A percentile compares a stretch with the other conserved stretches of the same genome.
Conservation (phyloP, 2,113 vertebrate species). For the Engraulis encrasicolus region DNA sequence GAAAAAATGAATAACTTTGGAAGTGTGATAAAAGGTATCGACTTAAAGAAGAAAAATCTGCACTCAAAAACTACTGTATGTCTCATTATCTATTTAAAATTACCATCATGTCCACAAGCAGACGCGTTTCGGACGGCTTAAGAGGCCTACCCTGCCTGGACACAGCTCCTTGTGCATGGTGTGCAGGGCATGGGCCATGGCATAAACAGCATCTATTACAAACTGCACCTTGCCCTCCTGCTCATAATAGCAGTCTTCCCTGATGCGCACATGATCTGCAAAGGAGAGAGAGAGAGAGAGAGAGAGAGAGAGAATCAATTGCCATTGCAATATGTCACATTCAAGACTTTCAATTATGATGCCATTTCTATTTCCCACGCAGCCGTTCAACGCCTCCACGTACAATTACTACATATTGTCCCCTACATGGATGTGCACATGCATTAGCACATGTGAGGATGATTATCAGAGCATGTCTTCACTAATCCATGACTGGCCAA, state of each 20-base stretch:
- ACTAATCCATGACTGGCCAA: background rate
- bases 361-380: background rate
- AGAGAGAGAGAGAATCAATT: background rate
- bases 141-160: conserved; percentile 84
- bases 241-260: conserved; percentile 89
- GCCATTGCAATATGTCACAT: too few relatives aligned
- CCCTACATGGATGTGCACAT: background rate
- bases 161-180: conserved; percentile 93
- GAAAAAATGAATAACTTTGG: too few relatives aligned
- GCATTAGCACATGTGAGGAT: background rate
- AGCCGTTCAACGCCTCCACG: background rate
- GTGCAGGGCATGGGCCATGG: conserved; percentile 93
- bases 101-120: too few relatives aligned
- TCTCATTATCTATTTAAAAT: too few relatives aligned
- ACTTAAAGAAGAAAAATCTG: too few relatives aligned
- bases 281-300: background rate
- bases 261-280: conserved; percentile 90
- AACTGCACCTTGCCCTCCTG: conserved; percentile 97
- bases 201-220: conserved; percentile 90
- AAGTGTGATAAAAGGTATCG: too few relatives aligned
- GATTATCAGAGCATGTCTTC: background rate
- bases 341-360: background rate
- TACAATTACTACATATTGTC: background rate
- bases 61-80: too few relatives aligned
- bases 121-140: too few relatives aligned